These are phyloP conservation scores for Aphis craccivora DNA, from an alignment of 1,140 invertebrate species.

Conservation along the genomic window DNA sequence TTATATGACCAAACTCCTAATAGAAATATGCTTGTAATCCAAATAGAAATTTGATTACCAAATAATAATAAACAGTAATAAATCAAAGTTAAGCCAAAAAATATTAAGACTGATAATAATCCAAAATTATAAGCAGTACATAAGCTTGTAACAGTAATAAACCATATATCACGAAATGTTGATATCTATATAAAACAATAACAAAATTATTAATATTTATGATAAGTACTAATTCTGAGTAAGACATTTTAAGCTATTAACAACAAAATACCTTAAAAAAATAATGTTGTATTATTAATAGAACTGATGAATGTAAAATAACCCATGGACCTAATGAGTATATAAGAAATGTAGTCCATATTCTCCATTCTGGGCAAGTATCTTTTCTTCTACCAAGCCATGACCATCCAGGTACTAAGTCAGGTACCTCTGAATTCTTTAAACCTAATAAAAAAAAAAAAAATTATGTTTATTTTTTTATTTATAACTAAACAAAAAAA, in stretches of 20 bases:
- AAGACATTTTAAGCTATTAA: not conserved
- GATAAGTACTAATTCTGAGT: not conserved
- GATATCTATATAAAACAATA: constrained; percentile 36
- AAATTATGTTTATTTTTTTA: not conserved
- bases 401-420: constrained; percentile 59
- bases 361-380: constrained; percentile 61
- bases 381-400: constrained; percentile 60
- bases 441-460: constrained; percentile 56
- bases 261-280: constrained; percentile 26
- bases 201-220: not conserved
- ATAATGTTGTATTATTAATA: constrained; percentile 42
- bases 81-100: constrained; percentile 40
- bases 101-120: constrained; percentile 33
- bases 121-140: constrained; percentile 20
- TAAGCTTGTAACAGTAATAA: constrained; percentile 12
- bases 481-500: constrained; percentile 11
- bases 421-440: constrained; percentile 52
- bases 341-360: constrained; percentile 59
- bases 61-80: constrained; percentile 52
- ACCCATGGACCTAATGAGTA: constrained; percentile 60
- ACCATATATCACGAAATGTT: constrained; percentile 37
- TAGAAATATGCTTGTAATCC: constrained; percentile 32
- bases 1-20: constrained; percentile 39
- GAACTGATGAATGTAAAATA: constrained; percentile 58
- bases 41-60: constrained; percentile 44